These are phyloP conservation scores for Monopis laevigella DNA, from an alignment of 2,888 invertebrate species.

Conservation along the genomic window DNA sequence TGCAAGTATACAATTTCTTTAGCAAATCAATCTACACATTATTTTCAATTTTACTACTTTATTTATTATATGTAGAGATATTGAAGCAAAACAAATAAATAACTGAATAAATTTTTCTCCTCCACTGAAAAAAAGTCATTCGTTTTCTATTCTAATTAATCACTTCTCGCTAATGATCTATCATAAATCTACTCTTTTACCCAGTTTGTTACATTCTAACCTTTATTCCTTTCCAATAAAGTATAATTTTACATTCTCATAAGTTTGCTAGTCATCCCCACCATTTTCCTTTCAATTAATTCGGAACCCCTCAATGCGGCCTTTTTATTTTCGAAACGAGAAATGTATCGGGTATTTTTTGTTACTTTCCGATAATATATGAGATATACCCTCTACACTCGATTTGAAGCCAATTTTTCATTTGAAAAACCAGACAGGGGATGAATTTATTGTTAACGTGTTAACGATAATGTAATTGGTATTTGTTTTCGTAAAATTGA, in stretches of 20 bases:
- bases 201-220: conserved; percentile 22
- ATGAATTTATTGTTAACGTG: no score
- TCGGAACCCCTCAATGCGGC: conserved; percentile 9
- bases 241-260: conserved; percentile 16
- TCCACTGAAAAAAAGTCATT: conserved; percentile 6
- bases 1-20: no score
- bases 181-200: conserved; percentile 31
- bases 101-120: conserved; percentile 1
- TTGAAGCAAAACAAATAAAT: neutral
- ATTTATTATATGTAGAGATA: no score
- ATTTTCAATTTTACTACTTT: no score
- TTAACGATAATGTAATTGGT: no score
- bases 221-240: conserved; percentile 23
- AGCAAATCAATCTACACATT: no score
- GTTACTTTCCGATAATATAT: conserved; percentile 4
- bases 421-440: neutral
- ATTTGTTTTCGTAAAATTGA: no score
- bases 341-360: conserved; percentile 9
- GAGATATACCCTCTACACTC: neutral
- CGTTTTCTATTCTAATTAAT: conserved; percentile 27
- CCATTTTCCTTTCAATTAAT: conserved; percentile 21
- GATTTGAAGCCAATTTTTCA: conserved; percentile 6
- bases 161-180: conserved; percentile 36
- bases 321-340: conserved; percentile 10
- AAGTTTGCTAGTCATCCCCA: conserved; percentile 18